These are phyloP conservation scores for Acronicta leporina DNA, from an alignment of 2,888 invertebrate genomes.

Conservation along the genomic window DNA sequence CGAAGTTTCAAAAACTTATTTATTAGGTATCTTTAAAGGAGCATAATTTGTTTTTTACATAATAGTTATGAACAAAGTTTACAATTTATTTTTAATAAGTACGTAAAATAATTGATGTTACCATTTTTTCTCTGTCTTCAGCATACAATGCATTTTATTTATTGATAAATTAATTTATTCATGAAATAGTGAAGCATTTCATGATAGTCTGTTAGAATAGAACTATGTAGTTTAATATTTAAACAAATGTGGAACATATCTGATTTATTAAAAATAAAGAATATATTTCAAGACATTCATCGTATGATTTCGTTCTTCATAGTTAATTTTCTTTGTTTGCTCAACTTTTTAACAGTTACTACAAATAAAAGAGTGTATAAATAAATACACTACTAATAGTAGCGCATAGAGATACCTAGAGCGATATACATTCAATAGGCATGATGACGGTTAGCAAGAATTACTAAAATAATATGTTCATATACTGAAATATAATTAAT, in stretches of 20 bases:
- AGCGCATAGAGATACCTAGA: too few relatives aligned
- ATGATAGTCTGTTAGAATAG: constrained; percentile 66
- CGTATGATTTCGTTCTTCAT: constrained; percentile 16
- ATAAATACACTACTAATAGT: constrained; percentile 22
- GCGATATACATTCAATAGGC: too few relatives aligned
- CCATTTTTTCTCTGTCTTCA: constrained; percentile 31
- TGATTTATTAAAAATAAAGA: constrained; percentile 57
- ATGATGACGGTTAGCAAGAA: too few relatives aligned
- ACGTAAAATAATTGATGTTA: constrained; percentile 32
- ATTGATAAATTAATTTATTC: constrained; percentile 45
- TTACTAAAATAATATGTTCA: too few relatives aligned
- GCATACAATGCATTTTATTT: constrained; percentile 69
- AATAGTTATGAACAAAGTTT: not conserved
- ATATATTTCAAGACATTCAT: constrained; percentile 26
- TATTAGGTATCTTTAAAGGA: too few relatives aligned
- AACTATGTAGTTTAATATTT: constrained; percentile 39
- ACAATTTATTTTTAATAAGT: constrained; percentile 13
- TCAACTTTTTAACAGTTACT: constrained; percentile 41
- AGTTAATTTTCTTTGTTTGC: not conserved
- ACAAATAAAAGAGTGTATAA: constrained; percentile 7
- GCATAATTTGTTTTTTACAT: not conserved
- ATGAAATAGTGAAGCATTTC: constrained; percentile 62
- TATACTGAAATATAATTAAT: too few relatives aligned
- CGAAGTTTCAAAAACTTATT: too few relatives aligned
- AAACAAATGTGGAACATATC: constrained; percentile 59